These are phyloP conservation scores for Kuschelorhynchus macadamiae DNA, from an alignment of 2,888 invertebrate genomes.

Conservation along the genomic window DNA sequence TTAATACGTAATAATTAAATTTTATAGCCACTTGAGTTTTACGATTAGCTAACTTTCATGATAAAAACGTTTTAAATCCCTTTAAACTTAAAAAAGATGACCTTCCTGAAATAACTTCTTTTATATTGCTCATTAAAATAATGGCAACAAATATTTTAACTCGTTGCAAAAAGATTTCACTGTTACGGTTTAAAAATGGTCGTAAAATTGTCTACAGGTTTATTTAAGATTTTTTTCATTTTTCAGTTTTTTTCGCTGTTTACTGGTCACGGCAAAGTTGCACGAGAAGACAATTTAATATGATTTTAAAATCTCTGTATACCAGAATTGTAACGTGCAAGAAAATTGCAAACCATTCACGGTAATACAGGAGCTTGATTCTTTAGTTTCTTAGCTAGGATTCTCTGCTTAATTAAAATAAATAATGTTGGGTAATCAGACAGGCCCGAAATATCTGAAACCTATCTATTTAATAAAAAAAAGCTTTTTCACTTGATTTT, in stretches of 20 bases:
- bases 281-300: too few relatives aligned
- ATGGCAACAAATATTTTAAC: constrained; percentile 45
- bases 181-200: constrained; percentile 18
- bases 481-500: too few relatives aligned
- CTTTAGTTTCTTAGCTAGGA: too few relatives aligned
- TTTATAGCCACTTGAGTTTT: constrained; percentile 45
- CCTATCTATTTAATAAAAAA: too few relatives aligned
- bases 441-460: too few relatives aligned
- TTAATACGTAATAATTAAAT: constrained; percentile 43
- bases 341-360: too few relatives aligned
- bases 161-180: constrained; percentile 23
- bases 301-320: too few relatives aligned
- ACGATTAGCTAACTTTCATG: constrained; percentile 38
- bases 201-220: constrained; percentile 15
- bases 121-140: constrained; percentile 44
- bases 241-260: too few relatives aligned
- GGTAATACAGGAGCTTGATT: too few relatives aligned
- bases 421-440: too few relatives aligned
- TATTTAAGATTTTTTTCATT: constrained; percentile 1
- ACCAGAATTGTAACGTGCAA: too few relatives aligned
- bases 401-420: too few relatives aligned
- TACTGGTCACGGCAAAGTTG: not conserved
- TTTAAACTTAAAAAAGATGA: constrained; percentile 36
- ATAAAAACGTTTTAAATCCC: constrained; percentile 45
- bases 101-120: constrained; percentile 42